Percentiles rank a stretch among this genome's conserved stretches.
These are phyloP conservation scores for Trichoplusia ni DNA, from an alignment of 1,140 invertebrate genomes.

Conservation along the genomic window DNA sequence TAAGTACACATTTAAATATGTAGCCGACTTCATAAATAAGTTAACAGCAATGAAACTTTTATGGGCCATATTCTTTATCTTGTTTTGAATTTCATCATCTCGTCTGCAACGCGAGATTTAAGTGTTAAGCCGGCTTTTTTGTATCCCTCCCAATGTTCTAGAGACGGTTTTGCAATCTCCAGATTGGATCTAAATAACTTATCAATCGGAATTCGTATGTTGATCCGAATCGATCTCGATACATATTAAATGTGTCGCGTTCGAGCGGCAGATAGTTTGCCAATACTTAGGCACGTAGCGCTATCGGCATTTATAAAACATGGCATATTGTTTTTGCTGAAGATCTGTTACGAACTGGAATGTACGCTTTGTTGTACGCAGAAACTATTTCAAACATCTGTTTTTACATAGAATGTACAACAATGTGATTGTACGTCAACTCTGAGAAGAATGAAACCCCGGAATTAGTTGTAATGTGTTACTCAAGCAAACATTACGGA, in stretches of 20 bases:
- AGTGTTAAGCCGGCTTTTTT: conserved; percentile 40
- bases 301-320: conserved; percentile 11
- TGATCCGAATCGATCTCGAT: conserved; percentile 15
- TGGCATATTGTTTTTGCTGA: not conserved
- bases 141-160: conserved; percentile 21
- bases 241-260: conserved; percentile 13
- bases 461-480: too few relatives aligned
- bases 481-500: too few relatives aligned
- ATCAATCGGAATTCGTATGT: conserved; percentile 18
- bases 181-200: conserved; percentile 36
- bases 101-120: conserved; percentile 59
- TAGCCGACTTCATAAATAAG: conserved; percentile 74
- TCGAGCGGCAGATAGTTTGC: not conserved
- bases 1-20: conserved; percentile 68
- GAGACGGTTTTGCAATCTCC: conserved; percentile 30
- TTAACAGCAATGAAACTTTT: conserved; percentile 77
- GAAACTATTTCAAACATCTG: too few relatives aligned
- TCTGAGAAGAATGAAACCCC: too few relatives aligned
- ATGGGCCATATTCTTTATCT: conserved; percentile 75
- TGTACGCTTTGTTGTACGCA: too few relatives aligned
- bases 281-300: not conserved
- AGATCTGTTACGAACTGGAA: not conserved
- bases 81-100: conserved; percentile 74
- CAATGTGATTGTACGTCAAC: too few relatives aligned
- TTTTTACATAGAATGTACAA: too few relatives aligned